Evolutionary conservation across 2,888 invertebrate genomes (phyloP).

Genomic region (Parascotia fuliginaria): DNA sequence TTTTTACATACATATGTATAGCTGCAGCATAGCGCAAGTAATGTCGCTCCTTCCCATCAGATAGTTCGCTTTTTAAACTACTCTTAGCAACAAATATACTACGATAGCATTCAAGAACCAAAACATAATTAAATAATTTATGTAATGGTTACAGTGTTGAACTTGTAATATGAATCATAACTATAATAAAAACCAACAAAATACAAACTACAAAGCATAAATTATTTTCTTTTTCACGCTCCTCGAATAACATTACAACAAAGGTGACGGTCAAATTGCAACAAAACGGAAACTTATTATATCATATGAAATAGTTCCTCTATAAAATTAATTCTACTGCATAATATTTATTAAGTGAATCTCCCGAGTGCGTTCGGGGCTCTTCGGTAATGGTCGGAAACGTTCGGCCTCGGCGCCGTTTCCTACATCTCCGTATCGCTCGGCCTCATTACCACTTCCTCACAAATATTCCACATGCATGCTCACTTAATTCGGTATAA

Average conservation of each 20-base stretch:
- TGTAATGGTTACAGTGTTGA: too few species aligned
- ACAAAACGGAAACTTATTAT: slow-evolving; percentile 39
- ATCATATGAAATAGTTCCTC: slow-evolving; percentile 37
- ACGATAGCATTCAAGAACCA: too few species aligned
- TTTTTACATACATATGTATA: too few species aligned
- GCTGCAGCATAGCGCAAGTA: too few species aligned
- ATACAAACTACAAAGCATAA: too few species aligned
- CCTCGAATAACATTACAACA: slow-evolving; percentile 1
- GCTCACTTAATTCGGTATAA: slow-evolving; percentile 39
- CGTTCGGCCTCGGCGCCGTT: slow-evolving; percentile 59
- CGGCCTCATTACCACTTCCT: slow-evolving; percentile 69
- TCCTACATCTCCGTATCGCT: slow-evolving; percentile 60
- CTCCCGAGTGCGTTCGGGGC: slow-evolving; percentile 35
- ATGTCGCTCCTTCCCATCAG: too few species aligned
- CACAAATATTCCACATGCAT: slow-evolving; percentile 35
- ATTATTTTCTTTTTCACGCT: too few species aligned
- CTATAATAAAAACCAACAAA: too few species aligned
- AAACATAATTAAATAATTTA: too few species aligned
- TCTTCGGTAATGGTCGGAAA: slow-evolving; percentile 46
- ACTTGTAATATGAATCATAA: too few species aligned
- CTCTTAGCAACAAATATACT: too few species aligned
- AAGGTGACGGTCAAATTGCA: slow-evolving; percentile 37
- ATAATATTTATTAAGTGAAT: slow-evolving; percentile 19
- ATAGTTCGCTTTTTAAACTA: too few species aligned
- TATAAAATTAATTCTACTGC: slow-evolving; percentile 35